Percentiles rank a stretch among this genome's conserved stretches.
Evolutionary conservation across 1,140 invertebrate genomes (phyloP).

Genomic region (Nasonia giraulti): DNA sequence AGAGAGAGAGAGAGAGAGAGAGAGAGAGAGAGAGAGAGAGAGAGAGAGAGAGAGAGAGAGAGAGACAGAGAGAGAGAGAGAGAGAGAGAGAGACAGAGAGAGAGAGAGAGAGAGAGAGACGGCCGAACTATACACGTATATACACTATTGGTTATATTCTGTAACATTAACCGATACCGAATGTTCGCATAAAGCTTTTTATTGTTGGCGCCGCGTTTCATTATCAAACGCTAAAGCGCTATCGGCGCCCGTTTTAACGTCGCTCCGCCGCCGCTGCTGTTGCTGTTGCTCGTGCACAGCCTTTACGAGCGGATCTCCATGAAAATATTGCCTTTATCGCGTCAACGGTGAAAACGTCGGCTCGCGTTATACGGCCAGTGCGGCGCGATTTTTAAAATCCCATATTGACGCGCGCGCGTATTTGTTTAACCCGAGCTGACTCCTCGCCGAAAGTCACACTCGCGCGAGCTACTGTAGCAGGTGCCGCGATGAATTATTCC

Average conservation of each 20-base stretch:
- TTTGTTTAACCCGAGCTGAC: neutral
- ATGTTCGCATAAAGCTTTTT: constrained; percentile 59
- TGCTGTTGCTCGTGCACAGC: neutral
- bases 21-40: constrained; percentile 32
- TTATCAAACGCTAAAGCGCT: constrained; percentile 49
- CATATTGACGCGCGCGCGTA: neutral
- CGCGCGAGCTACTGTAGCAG: no score
- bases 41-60: constrained; percentile 47
- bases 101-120: no score
- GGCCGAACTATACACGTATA: neutral
- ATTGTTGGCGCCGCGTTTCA: constrained; percentile 54
- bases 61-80: constrained; percentile 24
- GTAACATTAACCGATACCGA: constrained; percentile 61
- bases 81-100: no score
- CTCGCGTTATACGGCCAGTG: neutral
- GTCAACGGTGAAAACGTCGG: constrained; percentile 31
- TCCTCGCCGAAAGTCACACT: no score
- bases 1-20: constrained; percentile 46
- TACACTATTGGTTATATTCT: constrained; percentile 58
- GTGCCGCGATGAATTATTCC: neutral
- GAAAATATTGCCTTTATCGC: constrained; percentile 50
- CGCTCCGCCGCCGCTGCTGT: neutral
- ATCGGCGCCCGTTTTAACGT: constrained; percentile 38
- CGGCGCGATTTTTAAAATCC: neutral
- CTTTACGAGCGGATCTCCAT: constrained; percentile 10